Base-by-base conservation (phyloP, 2,797 vertebrate genomes). In the Macrochelys suwanniensis region DNA sequence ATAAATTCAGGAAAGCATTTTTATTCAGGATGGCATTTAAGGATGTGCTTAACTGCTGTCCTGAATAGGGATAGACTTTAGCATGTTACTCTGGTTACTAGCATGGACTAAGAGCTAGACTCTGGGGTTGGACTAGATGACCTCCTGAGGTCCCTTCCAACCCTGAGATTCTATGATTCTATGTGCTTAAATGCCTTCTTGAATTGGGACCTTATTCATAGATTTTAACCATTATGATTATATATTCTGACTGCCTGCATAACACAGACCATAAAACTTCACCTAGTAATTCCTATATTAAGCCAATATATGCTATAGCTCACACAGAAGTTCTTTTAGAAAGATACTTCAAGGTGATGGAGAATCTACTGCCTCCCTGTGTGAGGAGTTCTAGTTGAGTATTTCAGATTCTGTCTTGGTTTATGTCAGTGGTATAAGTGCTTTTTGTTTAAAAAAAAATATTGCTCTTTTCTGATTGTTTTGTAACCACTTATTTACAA, bases 381-480 rank as follows among this genome's bases (percentile, higher is more conserved):
- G 1, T 23, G 33, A 56, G 21, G 25, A 37, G 21, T 74, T 5
- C 47, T 26, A 33, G 5, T 65, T 11, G 33, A 84, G 47, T 26
- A 23, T 77, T 84, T 61, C 1, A 54, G 25, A 21, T 56, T 92
- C 42, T 8, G 50, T 54, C 51, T 92, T 65, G 1, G 1, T 82
- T 61, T 86, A 16, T 37, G 42, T 79, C 0, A 0, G 23, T 28
- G 49, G 28, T 51, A 28, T 11, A 21, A 76, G 90, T 21, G 51
- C 33, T 56, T 23, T 53, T 82, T 82, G 11, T 56, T 74, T 23
- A 25, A 84, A 9, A 83, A 87, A 51, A 45, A n/a, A 23, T n/a
- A 1, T 13, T 2, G 1, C 5, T 5, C 3, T n/a, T 25, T 78
- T 80, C 17, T 47, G 16, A 59, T 88, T 1, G 0, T 59, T 57